Percentiles rank a stretch among this genome's conserved stretches.
phyloP scores from a whole-genome alignment of 53 echinoderm and acorn worm species.

The Hippasteria phrygiana region DNA sequence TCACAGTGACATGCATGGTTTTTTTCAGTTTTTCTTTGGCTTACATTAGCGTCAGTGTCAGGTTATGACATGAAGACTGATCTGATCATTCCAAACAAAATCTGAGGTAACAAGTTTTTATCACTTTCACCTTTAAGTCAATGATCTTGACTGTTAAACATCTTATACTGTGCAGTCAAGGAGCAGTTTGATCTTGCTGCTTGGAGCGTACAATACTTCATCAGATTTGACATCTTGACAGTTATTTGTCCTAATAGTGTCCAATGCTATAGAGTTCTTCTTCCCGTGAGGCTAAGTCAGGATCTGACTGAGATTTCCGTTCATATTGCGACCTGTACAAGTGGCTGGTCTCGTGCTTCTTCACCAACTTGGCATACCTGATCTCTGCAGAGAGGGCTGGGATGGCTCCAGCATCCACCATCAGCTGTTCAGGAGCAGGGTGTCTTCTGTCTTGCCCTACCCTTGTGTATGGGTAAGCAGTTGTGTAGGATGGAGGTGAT shows the following conservation, averaged over 20 bases:
- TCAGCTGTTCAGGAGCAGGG: slow-evolving; percentile 24
- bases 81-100: too few species aligned
- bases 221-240: neutral
- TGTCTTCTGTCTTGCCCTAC: neutral
- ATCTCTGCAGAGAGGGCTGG: slow-evolving; percentile 41
- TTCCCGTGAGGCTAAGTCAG: slow-evolving; percentile 14
- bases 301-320: slow-evolving; percentile 37
- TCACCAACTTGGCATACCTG: slow-evolving; percentile 45
- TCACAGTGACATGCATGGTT: neutral
- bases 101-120: too few species aligned
- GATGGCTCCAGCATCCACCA: slow-evolving; percentile 53
- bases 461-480: slow-evolving; percentile 33
- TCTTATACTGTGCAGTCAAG: too few species aligned
- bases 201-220: neutral
- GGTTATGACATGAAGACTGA: too few species aligned
- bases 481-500: slow-evolving; percentile 43
- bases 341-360: slow-evolving; percentile 30
- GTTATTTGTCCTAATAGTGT: slow-evolving; percentile 33
- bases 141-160: too few species aligned
- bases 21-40: neutral
- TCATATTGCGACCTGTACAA: slow-evolving; percentile 3
- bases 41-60: neutral
- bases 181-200: neutral
- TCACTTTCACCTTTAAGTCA: too few species aligned
- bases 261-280: slow-evolving; percentile 35